Percentiles rank a stretch among this genome's conserved stretches.
These are phyloP conservation scores for Himalopsyche japonica DNA, from an alignment of 2,888 invertebrate genomes.

Conservation along the genomic window DNA sequence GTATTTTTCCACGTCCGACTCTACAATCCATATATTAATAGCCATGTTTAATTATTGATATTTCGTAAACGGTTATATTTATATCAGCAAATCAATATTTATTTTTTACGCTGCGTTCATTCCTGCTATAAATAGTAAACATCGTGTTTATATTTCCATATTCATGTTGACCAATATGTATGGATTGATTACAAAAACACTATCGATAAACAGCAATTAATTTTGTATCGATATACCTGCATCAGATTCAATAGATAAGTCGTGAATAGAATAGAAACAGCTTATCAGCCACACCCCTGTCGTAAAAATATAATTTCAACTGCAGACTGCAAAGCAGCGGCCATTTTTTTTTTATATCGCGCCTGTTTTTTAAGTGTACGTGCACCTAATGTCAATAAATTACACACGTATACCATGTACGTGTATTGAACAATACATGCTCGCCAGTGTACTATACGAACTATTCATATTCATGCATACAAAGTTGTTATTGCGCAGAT, in stretches of 20 bases:
- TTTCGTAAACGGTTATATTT: too few relatives aligned
- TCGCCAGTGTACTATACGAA: not conserved
- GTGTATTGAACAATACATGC: not conserved
- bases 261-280: not conserved
- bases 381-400: conserved; percentile 16
- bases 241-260: not conserved
- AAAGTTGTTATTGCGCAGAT: not conserved
- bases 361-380: conserved; percentile 5
- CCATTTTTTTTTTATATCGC: conserved; percentile 20
- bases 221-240: not conserved
- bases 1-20: too few relatives aligned
- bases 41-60: too few relatives aligned
- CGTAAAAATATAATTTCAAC: not conserved
- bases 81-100: too few relatives aligned
- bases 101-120: too few relatives aligned
- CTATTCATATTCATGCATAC: not conserved
- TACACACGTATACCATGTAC: not conserved
- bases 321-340: conserved; percentile 3
- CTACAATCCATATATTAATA: too few relatives aligned
- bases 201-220: not conserved
- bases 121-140: too few relatives aligned
- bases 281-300: not conserved
- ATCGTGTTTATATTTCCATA: not conserved
- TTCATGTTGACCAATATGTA: not conserved
- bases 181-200: not conserved